phyloP scores from a whole-genome alignment of 2,888 invertebrate genomes.

The Stegophylla sp. region DNA sequence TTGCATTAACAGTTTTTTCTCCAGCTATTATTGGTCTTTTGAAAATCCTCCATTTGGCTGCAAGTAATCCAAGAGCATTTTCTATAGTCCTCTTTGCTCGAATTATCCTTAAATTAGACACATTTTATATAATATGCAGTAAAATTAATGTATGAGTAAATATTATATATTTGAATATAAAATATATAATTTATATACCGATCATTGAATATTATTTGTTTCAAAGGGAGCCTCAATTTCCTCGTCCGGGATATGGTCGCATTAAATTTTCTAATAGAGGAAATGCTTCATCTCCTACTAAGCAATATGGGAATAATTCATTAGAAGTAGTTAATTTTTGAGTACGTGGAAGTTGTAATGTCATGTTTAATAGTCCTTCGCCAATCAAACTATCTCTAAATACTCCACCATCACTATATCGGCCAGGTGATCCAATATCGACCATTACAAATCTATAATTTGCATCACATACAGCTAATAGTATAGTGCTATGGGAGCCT shows the following conservation, averaged over 20 bases:
- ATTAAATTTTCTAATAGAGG: not conserved
- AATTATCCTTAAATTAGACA: not conserved
- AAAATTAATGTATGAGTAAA: not conserved
- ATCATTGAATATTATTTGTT: not conserved
- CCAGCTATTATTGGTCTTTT: not conserved
- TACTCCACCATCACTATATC: slow-evolving; percentile 5
- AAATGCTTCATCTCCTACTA: not conserved
- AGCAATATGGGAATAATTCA: not conserved
- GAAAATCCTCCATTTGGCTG: not conserved
- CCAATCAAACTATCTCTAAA: not conserved
- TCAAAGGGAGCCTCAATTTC: not conserved
- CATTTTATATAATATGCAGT: too few relatives aligned
- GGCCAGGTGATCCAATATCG: not conserved
- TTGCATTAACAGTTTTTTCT: not conserved
- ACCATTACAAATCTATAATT: not conserved
- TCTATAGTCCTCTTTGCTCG: not conserved
- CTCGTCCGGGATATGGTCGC: not conserved
- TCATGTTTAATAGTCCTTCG: not conserved
- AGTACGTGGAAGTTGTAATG: not conserved
- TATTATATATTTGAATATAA: not conserved
- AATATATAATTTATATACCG: not conserved
- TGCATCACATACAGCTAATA: not conserved
- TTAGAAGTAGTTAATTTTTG: not conserved
- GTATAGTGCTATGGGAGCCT: not conserved
- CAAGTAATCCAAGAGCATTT: slow-evolving; percentile 9